Conservation (phyloP, 2,113 vertebrate species). For the Muntiacus reevesi region DNA sequence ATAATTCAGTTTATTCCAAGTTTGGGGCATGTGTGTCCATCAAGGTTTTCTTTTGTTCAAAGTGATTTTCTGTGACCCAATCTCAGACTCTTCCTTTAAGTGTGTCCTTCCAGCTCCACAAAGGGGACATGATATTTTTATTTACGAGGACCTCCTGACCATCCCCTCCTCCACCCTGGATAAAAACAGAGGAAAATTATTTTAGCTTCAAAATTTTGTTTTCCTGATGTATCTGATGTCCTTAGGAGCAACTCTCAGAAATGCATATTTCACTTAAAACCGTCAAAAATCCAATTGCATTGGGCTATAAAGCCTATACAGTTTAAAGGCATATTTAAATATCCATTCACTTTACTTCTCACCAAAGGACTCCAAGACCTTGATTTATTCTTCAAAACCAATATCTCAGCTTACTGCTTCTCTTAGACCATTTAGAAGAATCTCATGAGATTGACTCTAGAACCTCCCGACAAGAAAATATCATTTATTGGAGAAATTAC, state of each 20-base stretch:
- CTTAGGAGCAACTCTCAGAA: not conserved
- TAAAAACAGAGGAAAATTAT: not conserved
- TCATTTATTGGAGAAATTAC: not conserved
- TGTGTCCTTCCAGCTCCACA: not conserved
- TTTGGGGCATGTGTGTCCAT: not conserved
- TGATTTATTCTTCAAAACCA: constrained; percentile 13
- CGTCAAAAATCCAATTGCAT: not conserved
- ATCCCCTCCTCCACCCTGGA: not conserved
- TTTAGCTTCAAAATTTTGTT: constrained; percentile 2
- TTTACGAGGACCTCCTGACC: not conserved
- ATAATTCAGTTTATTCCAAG: constrained; percentile 43
- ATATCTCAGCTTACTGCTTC: not conserved
- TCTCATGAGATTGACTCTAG: not conserved
- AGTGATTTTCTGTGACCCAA: constrained; percentile 26
- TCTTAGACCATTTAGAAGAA: not conserved
- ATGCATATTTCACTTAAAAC: constrained; percentile 25
- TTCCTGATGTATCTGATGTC: not conserved
- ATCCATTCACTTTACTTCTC: constrained; percentile 39
- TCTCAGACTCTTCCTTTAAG: constrained; percentile 21
- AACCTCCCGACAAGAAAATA: not conserved
- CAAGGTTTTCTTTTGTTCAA: constrained; percentile 39
- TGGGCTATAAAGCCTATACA: constrained; percentile 18
- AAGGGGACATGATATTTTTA: not conserved
- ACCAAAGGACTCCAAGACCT: not conserved
- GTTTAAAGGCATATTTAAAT: constrained; percentile 30